Evolutionary conservation across 2,113 vertebrate species (phyloP).

Genomic region (Pipra filicauda): DNA sequence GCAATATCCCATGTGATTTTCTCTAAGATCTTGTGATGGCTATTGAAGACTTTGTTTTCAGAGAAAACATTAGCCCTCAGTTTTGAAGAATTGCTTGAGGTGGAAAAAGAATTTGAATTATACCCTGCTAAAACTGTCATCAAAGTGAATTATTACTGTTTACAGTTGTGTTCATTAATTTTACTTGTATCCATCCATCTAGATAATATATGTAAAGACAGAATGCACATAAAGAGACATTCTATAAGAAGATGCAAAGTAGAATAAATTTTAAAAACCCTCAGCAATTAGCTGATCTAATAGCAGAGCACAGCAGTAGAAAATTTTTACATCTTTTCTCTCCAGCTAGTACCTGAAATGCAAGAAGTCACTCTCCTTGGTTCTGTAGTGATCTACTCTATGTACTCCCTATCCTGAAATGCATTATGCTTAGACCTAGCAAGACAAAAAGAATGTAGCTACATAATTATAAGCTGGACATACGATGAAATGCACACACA

Average conservation of each 20-base stretch:
- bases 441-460: background rate
- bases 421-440: background rate
- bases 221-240: background rate
- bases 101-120: conserved; percentile 49
- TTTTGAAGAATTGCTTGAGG: conserved; percentile 24
- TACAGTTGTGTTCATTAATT: conserved; percentile 38
- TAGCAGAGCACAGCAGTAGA: background rate
- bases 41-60: conserved; percentile 61
- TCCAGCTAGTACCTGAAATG: background rate
- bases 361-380: background rate
- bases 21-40: conserved; percentile 36
- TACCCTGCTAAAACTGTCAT: conserved; percentile 41
- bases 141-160: conserved; percentile 56
- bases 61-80: conserved; percentile 45
- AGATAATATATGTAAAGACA: background rate
- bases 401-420: background rate
- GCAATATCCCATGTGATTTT: conserved; percentile 44
- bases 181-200: background rate
- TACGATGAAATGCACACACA: background rate
- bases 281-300: background rate
- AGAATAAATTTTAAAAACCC: background rate
- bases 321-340: background rate
- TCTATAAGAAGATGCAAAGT: background rate
- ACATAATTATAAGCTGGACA: background rate
- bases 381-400: background rate